Evolutionary conservation across 2,113 vertebrate genomes (phyloP), one percentile per base, ranked within the genome.

Genomic region (Hystrix brachyura): DNA sequence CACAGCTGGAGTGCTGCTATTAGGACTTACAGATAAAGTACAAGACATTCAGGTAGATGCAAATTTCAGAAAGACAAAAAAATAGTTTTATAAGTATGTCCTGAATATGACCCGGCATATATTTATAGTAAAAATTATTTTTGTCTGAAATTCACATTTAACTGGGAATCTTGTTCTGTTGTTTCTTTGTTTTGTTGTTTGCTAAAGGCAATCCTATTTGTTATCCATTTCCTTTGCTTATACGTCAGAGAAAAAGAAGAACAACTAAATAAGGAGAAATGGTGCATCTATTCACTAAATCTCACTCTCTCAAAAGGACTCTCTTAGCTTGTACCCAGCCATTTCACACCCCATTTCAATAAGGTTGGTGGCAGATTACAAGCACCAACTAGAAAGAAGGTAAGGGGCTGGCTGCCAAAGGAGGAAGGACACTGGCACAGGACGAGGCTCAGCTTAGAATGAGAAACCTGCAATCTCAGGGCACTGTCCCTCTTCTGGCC

Each of bases 141-240:
- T 84, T 78, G 72, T 87, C 71, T 92, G 53, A 96, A 84, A 92
- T 81, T 79, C 87, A 81, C 69, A 93, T 48, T 72, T 82, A 92
- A 78, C 84, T 65, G 69, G 64, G 23, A 21, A 83, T 67, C 67
- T 89, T 85, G 38, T 76, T 64, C 46, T 88, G 11, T 48, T 74
- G 38, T 84, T 90, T 86, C 62, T 90, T 82, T 95, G 55, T 74
- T 88, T 53, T 87, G 5, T 19, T 80, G 85, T 80, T 57, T 82
- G n/a, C 71, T 81, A 64, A 65, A 80, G 60, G 60, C 84, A 60
- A 51, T 57, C 25, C n/a, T 91, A 57, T 34, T 25, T 62, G 53
- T 19, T 95, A 25, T 62, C 92, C 38, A 71, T 71, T 46, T 79
- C 62, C 65, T 83, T 92, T 65, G 85, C 78, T 91, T 84, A 91